Percentiles rank a stretch among this genome's conserved stretches.
Conservation (phyloP, 2,113 vertebrate genomes). For the Naja naja region DNA sequence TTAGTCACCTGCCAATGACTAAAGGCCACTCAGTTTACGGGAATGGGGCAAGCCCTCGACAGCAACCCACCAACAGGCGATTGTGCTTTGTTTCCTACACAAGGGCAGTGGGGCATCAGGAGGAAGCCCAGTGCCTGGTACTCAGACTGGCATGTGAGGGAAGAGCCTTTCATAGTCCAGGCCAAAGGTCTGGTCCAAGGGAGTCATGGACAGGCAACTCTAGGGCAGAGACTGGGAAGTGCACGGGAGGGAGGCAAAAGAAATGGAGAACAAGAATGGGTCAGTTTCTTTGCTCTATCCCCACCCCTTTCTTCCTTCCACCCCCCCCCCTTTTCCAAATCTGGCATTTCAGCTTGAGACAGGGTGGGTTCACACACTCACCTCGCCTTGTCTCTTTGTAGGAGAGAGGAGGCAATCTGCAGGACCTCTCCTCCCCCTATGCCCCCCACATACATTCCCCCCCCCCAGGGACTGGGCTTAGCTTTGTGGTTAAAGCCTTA, state of each 20-base stretch:
- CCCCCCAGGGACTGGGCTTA: conserved; percentile 40
- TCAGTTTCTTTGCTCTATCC: conserved; percentile 6
- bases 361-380: conserved; percentile 30
- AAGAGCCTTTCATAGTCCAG: background rate
- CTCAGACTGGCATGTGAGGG: background rate
- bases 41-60: conserved; percentile 19
- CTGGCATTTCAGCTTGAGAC: conserved; percentile 21
- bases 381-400: conserved; percentile 22
- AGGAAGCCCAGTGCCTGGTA: background rate
- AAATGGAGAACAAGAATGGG: conserved; percentile 16
- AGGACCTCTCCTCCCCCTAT: conserved; percentile 24
- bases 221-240: background rate
- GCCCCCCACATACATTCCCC: background rate
- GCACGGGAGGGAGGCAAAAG: background rate
- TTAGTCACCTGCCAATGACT: conserved; percentile 38
- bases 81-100: conserved; percentile 25
- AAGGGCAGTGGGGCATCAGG: background rate
- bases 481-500: conserved; percentile 41
- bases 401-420: conserved; percentile 28
- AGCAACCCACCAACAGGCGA: conserved; percentile 3
- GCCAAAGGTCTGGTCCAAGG: conserved; percentile 7
- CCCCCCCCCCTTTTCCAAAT: conserved; percentile 6
- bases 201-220: background rate
- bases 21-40: conserved; percentile 5
- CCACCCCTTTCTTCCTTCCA: background rate